Evolutionary conservation across 2,797 vertebrate genomes (phyloP), one percentile per base, ranked within the genome.

Genomic region (Danionella dracula): DNA sequence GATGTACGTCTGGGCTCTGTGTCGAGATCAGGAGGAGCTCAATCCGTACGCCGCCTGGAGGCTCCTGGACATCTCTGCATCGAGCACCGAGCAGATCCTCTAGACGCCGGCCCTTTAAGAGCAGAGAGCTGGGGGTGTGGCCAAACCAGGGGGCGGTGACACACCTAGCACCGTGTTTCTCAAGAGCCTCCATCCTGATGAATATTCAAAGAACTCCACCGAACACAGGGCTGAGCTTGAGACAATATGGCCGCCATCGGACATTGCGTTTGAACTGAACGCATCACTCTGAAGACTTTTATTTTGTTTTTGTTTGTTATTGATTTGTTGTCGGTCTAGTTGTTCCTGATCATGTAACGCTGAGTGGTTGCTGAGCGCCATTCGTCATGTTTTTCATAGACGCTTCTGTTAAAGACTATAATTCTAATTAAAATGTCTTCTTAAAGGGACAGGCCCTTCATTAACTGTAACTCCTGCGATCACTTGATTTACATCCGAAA

Each of bases 1-100:
- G 92, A 90, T 95, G 78, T 94, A 98, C 0, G 93, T 98, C 56
- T 98, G 96, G 96, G 96, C 95, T 0, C 87, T 98, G 9, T 98
- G 96, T 87, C 85, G 95, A 40, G 96, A 99, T 81, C 96, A 95
- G 80, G 92, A 94, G 0, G 96, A 98, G 65, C 91, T 97, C 35
- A 93, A 98, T 83, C 94, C 94, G 0, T 84, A 92, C 0, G 89
- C 90, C 0, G 96, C 96, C 31, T 99, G 96, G 96, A 92, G 96
- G 74, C 85, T 99, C 0, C 82, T 98, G 67, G 96, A 99, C 82
- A 88, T 98, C 71, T 99, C 94, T 0, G 91, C 93, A 0, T 97
- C 94, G 0, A 94, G 93, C 85, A 92, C 93, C 0, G 94, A 99
- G 78, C 94, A 97, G 85, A 89, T 94, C 71, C 91, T 99, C 60